Percentiles rank a stretch among this genome's conserved stretches.
These are phyloP conservation scores for Dryocosmus kuriphilus DNA, from an alignment of 2,888 invertebrate species.

Conservation along the genomic window DNA sequence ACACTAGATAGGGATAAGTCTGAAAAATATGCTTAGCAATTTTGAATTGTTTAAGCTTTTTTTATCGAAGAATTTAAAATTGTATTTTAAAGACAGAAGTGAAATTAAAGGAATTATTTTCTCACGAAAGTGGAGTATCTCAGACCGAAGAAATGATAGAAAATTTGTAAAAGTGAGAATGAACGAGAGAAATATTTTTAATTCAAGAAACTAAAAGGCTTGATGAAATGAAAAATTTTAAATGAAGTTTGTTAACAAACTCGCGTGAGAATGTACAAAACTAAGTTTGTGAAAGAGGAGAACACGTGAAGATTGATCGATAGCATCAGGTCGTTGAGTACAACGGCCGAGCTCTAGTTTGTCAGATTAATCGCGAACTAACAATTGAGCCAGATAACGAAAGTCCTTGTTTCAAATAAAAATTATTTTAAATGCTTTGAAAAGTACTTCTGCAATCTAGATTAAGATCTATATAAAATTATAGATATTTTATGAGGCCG, in stretches of 20 bases:
- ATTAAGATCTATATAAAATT: background rate
- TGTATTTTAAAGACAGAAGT: background rate
- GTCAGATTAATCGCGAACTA: background rate
- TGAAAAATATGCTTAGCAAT: conserved; percentile 46
- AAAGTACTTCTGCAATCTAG: background rate
- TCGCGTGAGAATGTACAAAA: conserved; percentile 17
- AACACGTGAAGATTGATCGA: conserved; percentile 57
- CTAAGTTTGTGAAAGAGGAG: background rate
- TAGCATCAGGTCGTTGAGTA: conserved; percentile 48
- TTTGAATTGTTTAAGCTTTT: background rate
- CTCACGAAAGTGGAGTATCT: conserved; percentile 1
- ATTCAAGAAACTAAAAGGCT: background rate
- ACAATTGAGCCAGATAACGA: background rate
- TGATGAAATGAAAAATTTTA: background rate
- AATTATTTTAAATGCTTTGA: background rate
- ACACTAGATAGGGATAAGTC: conserved; percentile 54
- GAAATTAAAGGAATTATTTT: background rate
- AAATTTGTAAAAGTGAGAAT: background rate
- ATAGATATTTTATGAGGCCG: too few relatives aligned
- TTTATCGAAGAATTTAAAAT: background rate
- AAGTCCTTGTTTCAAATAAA: background rate
- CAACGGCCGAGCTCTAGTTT: conserved; percentile 44
- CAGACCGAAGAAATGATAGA: background rate
- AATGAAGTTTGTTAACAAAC: background rate
- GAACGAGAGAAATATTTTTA: background rate